Evolutionary conservation across 2,888 invertebrate genomes (phyloP), one percentile per base, ranked within the genome.

Genomic region (Tetropium fuscum): DNA sequence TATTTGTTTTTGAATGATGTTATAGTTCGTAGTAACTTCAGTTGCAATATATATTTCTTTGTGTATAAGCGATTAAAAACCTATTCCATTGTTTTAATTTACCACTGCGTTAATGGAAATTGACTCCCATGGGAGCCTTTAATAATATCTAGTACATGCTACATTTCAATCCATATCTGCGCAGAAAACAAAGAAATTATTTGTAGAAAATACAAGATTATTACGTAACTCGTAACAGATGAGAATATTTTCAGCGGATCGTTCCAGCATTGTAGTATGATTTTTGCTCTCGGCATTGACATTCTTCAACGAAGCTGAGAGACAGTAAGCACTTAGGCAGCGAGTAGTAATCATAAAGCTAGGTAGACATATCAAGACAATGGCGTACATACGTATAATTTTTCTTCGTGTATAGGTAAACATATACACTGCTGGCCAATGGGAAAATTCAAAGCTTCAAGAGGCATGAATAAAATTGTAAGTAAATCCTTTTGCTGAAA

Each of bases 261-360:
- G 30, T 47, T 47, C 10, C 47, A 30, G 32, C 47, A 47, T 34
- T 47, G 47, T 18, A 41, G 11, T 10, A 41, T 41, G 41, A 41
- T 18, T 41, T 64, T 32, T 54, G 59, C 49, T 55, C 54, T 64
- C 60, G 67, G 58, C 64, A 67, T 61, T 67, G 64, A 67, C 64
- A 67, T 64, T 67, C 64, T 64, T 60, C 53, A 64, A 56, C 43
- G 48, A 61, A 64, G 55, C 48, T 32, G 34, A 34, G 41, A 53
- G 53, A 60, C 51, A 18, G 56, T 45, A 56, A 53, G 48, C 41
- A 27, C 53, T 45, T 45, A 56, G 48, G 48, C 41, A 27, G 45
- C 38, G 30, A 34, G 40, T 25, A 10, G 38, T 41, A 60, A 48
- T 57, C 45, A 53, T 32, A 30, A 38, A n/a, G n/a, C n/a, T n/a